These are phyloP conservation scores for Peromyscus maniculatus DNA, from an alignment of 2,113 vertebrate genomes.

Conservation along the genomic window DNA sequence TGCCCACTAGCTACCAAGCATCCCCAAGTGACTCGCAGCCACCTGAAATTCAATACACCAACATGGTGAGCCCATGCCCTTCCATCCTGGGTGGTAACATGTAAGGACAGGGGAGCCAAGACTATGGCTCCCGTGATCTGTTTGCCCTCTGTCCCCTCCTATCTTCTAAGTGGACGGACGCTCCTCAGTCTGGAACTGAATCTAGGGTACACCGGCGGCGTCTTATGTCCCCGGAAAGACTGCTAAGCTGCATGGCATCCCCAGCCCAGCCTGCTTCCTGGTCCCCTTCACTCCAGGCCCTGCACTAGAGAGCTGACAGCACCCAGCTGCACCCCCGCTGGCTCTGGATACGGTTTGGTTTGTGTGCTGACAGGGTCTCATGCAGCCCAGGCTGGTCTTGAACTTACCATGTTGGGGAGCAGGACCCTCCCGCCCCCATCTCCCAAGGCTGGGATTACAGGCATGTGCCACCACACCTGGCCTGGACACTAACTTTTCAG, in stretches of 20 bases:
- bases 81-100: rapidly evolving
- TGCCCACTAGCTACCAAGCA: neutral
- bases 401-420: neutral
- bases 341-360: neutral
- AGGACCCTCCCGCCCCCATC: neutral
- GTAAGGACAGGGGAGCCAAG: neutral
- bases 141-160: too few species aligned
- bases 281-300: neutral
- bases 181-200: neutral
- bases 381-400: neutral
- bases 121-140: rapidly evolving
- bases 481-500: neutral
- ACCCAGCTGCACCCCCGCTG: neutral
- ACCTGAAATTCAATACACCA: neutral
- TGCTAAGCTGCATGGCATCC: rapidly evolving
- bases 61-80: neutral
- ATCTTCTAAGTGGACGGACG: too few species aligned
- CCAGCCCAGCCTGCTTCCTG: rapidly evolving
- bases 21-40: rapidly evolving
- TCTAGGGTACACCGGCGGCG: neutral
- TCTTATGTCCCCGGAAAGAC: neutral
- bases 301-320: neutral
- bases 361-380: neutral
- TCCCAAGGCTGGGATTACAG: neutral
- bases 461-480: too few species aligned